These are phyloP conservation scores for Zaprionus gabonicus DNA, from an alignment of 1,140 invertebrate species.

Conservation along the genomic window DNA sequence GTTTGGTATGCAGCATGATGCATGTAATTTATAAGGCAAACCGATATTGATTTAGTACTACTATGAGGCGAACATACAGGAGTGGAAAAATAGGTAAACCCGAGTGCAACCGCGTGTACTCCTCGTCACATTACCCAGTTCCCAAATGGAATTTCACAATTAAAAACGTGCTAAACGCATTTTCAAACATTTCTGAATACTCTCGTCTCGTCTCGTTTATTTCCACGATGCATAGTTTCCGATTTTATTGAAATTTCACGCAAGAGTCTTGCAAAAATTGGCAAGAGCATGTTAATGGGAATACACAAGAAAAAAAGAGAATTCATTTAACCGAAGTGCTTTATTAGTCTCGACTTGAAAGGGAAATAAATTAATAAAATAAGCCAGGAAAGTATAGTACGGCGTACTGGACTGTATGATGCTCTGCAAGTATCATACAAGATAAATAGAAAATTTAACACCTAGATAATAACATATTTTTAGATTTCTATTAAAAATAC, in stretches of 20 bases:
- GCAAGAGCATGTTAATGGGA: conserved; percentile 59
- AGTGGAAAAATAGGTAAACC: too few relatives aligned
- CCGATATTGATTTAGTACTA: conserved; percentile 21
- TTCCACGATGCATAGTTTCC: conserved; percentile 9
- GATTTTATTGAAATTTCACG: conserved; percentile 40
- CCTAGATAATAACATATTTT: too few relatives aligned
- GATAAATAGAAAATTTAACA: not conserved
- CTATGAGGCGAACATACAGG: not conserved
- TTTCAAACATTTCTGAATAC: conserved; percentile 7
- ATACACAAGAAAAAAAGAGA: conserved; percentile 18
- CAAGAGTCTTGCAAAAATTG: conserved; percentile 58
- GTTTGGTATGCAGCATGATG: conserved; percentile 45
- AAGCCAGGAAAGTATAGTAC: not conserved
- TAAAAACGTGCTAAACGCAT: conserved; percentile 29
- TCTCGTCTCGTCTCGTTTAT: not conserved
- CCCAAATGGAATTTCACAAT: conserved; percentile 19
- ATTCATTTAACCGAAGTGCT: conserved; percentile 52
- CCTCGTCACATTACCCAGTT: conserved; percentile 10
- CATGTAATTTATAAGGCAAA: conserved; percentile 48
- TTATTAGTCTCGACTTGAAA: conserved; percentile 57
- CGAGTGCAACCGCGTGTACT: conserved; percentile 3
- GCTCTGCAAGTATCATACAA: not conserved
- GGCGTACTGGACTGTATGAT: not conserved
- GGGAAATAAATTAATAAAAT: conserved; percentile 26
- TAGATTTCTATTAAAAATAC: too few relatives aligned